A percentile compares a stretch with the other conserved stretches of the same genome.
Evolutionary conservation across 1,140 invertebrate genomes (phyloP).

Genomic region (Cataglyphis hispanica): DNA sequence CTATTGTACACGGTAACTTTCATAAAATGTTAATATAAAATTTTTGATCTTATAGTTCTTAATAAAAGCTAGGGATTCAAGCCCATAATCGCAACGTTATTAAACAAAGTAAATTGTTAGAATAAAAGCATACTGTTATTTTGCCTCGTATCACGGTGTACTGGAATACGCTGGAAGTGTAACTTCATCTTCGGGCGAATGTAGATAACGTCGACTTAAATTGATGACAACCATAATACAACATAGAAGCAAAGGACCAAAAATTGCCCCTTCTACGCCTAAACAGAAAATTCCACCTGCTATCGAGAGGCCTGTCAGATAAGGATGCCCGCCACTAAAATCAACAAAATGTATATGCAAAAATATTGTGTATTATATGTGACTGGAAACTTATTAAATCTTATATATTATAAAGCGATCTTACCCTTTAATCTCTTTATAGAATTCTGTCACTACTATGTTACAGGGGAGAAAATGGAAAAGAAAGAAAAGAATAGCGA

Average conservation of each 20-base stretch:
- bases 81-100: not conserved
- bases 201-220: slow-evolving; percentile 88
- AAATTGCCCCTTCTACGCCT: slow-evolving; percentile 98
- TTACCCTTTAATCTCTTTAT: slow-evolving; percentile 98
- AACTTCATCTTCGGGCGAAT: slow-evolving; percentile 86
- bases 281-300: slow-evolving; percentile 99
- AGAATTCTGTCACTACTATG: slow-evolving; percentile 97
- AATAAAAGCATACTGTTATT: not conserved
- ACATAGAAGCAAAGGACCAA: slow-evolving; percentile 97
- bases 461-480: slow-evolving; percentile 96
- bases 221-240: slow-evolving; percentile 93
- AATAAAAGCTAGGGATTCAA: slow-evolving; percentile 10
- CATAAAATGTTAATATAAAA: slow-evolving; percentile 20
- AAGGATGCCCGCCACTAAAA: slow-evolving; percentile 96
- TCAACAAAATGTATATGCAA: slow-evolving; percentile 11
- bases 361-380: not conserved
- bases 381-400: not conserved
- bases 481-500: slow-evolving; percentile 92
- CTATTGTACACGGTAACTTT: slow-evolving; percentile 14
- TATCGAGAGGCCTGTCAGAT: slow-evolving; percentile 98
- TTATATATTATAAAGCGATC: not conserved
- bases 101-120: slow-evolving; percentile 18
- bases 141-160: slow-evolving; percentile 73
- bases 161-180: slow-evolving; percentile 74
- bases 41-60: not conserved